These are phyloP conservation scores for Dolichopus griseipennis DNA, from an alignment of 2,888 invertebrate genomes.

Conservation along the genomic window DNA sequence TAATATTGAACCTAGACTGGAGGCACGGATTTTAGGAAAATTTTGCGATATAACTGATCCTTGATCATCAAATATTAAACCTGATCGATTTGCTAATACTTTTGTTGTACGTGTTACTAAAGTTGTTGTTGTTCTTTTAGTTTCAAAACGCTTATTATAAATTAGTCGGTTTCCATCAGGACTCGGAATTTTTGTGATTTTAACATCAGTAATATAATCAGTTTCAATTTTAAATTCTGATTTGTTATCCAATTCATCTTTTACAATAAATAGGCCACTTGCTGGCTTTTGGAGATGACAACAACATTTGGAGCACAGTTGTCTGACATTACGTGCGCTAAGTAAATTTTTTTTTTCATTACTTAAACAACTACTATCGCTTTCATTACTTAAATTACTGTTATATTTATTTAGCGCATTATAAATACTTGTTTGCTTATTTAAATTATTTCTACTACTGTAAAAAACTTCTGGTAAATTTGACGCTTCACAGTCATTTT, in stretches of 20 bases:
- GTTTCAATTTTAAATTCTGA: conserved; percentile 29
- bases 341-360: conserved; percentile 14
- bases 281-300: conserved; percentile 28
- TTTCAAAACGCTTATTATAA: conserved; percentile 31
- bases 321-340: conserved; percentile 24
- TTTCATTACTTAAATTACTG: background rate
- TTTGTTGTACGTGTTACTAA: conserved; percentile 34
- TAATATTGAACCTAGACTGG: conserved; percentile 37
- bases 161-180: conserved; percentile 21
- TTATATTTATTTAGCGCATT: background rate
- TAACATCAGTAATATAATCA: conserved; percentile 30
- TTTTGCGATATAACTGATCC: conserved; percentile 22
- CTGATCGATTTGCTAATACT: conserved; percentile 27
- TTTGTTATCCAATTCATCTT: conserved; percentile 23
- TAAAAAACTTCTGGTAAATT: no score
- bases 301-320: conserved; percentile 39
- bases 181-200: conserved; percentile 28
- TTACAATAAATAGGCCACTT: conserved; percentile 23
- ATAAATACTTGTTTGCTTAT: background rate
- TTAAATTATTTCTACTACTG: background rate
- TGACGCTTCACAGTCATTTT: background rate
- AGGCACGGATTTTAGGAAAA: conserved; percentile 32
- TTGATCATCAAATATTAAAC: conserved; percentile 28
- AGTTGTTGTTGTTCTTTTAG: conserved; percentile 33
- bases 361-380: background rate